Evolutionary conservation across 2,113 vertebrate genomes (phyloP).

Genomic region (Callipepla californica): DNA sequence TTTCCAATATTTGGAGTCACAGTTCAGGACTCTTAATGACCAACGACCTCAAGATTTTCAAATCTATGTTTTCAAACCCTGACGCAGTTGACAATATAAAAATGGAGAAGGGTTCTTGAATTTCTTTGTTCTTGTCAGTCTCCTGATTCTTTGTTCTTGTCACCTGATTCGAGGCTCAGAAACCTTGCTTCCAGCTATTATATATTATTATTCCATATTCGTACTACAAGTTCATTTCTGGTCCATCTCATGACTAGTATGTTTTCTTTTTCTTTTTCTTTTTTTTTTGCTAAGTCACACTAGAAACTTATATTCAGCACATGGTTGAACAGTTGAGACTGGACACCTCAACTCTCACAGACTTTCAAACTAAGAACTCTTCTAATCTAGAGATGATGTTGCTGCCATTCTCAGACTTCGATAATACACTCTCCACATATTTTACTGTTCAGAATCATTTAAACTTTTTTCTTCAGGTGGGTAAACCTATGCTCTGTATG

Average conservation of each 20-base stretch:
- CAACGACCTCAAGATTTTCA: background rate
- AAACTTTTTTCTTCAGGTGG: background rate
- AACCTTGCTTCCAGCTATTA: background rate
- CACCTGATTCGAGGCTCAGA: background rate
- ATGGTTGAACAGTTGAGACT: background rate
- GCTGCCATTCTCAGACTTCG: background rate
- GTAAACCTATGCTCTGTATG: background rate
- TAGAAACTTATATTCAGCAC: background rate
- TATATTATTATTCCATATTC: background rate
- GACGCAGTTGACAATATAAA: background rate
- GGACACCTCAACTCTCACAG: background rate
- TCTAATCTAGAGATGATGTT: background rate
- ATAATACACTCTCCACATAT: background rate
- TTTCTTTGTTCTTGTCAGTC: background rate
- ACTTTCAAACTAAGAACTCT: background rate
- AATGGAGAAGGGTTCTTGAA: background rate
- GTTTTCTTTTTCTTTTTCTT: background rate
- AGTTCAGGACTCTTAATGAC: background rate
- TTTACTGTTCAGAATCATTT: background rate
- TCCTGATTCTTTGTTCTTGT: background rate
- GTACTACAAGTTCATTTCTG: background rate
- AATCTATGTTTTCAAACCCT: background rate
- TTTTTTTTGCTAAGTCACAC: background rate
- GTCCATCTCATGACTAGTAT: background rate
- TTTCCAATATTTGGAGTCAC: rapidly evolving